Base-by-base conservation (phyloP, 2,113 vertebrate genomes). In the Crotophaga sulcirostris region DNA sequence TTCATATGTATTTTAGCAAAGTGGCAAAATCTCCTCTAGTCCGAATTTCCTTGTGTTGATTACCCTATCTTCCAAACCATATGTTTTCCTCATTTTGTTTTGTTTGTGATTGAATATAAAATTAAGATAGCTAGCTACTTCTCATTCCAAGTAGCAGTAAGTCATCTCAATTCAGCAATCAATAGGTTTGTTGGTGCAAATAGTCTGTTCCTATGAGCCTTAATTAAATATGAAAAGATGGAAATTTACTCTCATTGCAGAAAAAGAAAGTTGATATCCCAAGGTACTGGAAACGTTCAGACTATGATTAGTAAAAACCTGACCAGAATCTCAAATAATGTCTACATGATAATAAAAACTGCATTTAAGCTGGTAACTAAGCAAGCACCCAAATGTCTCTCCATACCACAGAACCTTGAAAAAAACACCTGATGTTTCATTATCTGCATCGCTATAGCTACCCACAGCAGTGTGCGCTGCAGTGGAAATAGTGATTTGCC, bases 191-290 rank as follows among this genome's bases (percentile, higher is more conserved):
- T 96, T 42, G 11, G 73, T 85, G 78, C 87, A 94, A 97, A 95
- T 5, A 94, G 59, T 47, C 89, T 96, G 94, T 93, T 93, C 94
- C 92, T 87, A 18, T 51, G 87, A 92, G 84, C 59, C 60, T 91
- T 85, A 96, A 94, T 97, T 97, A 94, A 84, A 77, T n/a, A 74
- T 49, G 33, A 89, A 92, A 84, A 96, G 80, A 88, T 84, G 64
- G 60, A 94, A 96, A 93, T 90, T 89, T 93, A 56, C 64, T 96
- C 66, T 93, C 68, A 77, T 47, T 97, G 89, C 93, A 66, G 56
- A 94, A 91, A 94, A 94, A 84, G 38, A 42, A 91, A 84, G 62
- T 33, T 96, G 84, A 84, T 92, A 95, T 83, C 96, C 84, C 87
- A 94, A 78, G 62, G 40, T 91, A 77, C 70, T 68, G 29, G 72